Evolutionary conservation across 1,140 invertebrate genomes (phyloP).

Genomic region (Sminthurinus signatus): DNA sequence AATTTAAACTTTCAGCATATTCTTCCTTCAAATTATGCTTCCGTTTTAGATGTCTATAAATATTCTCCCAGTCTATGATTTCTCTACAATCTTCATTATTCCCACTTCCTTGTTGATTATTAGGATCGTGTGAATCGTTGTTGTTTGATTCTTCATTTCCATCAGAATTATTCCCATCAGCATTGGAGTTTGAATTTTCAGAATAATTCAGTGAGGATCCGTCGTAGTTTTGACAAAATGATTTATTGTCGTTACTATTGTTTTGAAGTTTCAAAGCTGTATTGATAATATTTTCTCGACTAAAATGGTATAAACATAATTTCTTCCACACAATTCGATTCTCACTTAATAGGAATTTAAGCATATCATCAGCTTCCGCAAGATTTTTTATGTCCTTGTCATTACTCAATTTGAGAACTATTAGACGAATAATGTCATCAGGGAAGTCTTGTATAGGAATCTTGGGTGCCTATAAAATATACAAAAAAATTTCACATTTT

Average conservation of each 20-base stretch:
- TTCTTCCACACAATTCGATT: slow-evolving; percentile 87
- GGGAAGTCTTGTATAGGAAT: slow-evolving; percentile 79
- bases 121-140: not conserved
- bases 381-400: slow-evolving; percentile 78
- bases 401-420: slow-evolving; percentile 81
- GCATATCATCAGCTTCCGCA: slow-evolving; percentile 61
- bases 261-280: slow-evolving; percentile 58
- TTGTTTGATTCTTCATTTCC: not conserved
- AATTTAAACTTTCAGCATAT: slow-evolving; percentile 88
- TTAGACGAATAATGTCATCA: slow-evolving; percentile 84
- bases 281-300: slow-evolving; percentile 67
- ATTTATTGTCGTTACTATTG: slow-evolving; percentile 9
- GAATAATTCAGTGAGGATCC: no score
- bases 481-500: not conserved
- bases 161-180: not conserved
- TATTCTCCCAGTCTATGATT: slow-evolving; percentile 22
- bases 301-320: slow-evolving; percentile 87
- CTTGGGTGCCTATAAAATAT: not conserved
- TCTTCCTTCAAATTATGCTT: slow-evolving; percentile 72
- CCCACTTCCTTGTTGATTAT: not conserved
- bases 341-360: slow-evolving; percentile 75
- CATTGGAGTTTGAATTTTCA: not conserved
- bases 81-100: slow-evolving; percentile 9
- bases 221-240: not conserved
- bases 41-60: slow-evolving; percentile 30